Conservation (phyloP, 1,140 invertebrate genomes). For the Ctenoplectra terminalis region DNA sequence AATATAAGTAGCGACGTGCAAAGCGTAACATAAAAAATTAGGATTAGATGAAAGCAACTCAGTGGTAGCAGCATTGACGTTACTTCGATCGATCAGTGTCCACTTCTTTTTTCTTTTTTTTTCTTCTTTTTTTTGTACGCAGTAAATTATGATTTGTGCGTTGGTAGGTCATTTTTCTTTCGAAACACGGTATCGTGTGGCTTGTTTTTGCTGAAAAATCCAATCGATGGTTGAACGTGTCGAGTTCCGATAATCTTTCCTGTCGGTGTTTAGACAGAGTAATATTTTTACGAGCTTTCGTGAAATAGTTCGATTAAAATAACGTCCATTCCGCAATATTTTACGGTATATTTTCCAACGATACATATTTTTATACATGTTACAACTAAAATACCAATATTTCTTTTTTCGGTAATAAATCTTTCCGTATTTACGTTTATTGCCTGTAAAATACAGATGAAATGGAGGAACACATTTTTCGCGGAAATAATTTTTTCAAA, state of each 20-base stretch:
- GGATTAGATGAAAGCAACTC: neutral
- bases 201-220: constrained; percentile 21
- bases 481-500: neutral
- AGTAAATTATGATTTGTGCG: constrained; percentile 12
- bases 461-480: no score
- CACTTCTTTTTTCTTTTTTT: neutral
- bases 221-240: constrained; percentile 21
- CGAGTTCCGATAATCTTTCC: constrained; percentile 33
- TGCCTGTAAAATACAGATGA: no score
- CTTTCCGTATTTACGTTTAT: neutral
- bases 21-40: neutral
- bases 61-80: neutral
- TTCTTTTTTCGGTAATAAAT: neutral
- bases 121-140: neutral
- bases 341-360: neutral
- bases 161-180: constrained; percentile 25
- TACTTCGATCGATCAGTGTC: neutral
- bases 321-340: constrained; percentile 16
- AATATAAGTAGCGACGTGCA: neutral
- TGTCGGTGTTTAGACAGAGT: constrained; percentile 21
- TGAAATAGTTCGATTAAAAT: constrained; percentile 37
- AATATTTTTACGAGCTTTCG: constrained; percentile 20
- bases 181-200: neutral
- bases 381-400: neutral
- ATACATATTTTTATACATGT: neutral